Base-by-base conservation (phyloP, 2,797 vertebrate species). In the Thalassophryne amazonica region DNA sequence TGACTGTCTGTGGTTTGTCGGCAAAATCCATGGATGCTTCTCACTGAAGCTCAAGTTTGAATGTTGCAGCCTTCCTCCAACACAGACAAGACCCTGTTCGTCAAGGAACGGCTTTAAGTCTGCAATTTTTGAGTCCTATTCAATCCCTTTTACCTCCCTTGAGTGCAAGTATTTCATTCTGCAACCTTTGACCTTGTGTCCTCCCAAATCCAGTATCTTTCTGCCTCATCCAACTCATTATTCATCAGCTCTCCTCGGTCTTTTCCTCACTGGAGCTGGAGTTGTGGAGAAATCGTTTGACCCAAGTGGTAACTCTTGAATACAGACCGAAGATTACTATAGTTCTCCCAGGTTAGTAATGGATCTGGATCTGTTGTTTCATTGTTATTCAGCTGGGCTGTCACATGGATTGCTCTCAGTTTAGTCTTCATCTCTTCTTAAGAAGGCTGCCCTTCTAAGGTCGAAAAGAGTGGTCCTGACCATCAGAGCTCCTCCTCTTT, bases 291-390 rank as follows among this genome's bases (percentile, higher is more conserved):
- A 51, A 41, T 7, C 34, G 6, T 10, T 46, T 50, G 9, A 51
- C 46, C 51, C 39, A 68, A 2, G 56, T 50, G 14, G 38, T 56
- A 15, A 55, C 23, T 12, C 25, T 34, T n/a, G 8, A 68, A 9
- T 5, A 31, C 28, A 10, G n/a, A 24, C 20, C 13, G 55, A 3
- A 56, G 19, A 18, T 56, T 56, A 20, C 57, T 56, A 38, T 51
- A 41, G 10, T 24, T 61, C 4, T 27, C 12, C 9, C 51, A 12
- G 11, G 10, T 21, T 4, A 61, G 14, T 6, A 52, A 1, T 6
- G 25, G 16, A 11, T 40, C 28, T 30, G 30, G 5, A 2, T 9
- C 10, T 17, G 12, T 14, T 1, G 6, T 3, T 5, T 31, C 34
- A 16, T 4, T 33, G 31, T 13, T 23, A 1, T 9, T 31, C 5